Base-by-base conservation (phyloP, 2,797 vertebrate species). In the Cynodonichthys magdalenae region DNA sequence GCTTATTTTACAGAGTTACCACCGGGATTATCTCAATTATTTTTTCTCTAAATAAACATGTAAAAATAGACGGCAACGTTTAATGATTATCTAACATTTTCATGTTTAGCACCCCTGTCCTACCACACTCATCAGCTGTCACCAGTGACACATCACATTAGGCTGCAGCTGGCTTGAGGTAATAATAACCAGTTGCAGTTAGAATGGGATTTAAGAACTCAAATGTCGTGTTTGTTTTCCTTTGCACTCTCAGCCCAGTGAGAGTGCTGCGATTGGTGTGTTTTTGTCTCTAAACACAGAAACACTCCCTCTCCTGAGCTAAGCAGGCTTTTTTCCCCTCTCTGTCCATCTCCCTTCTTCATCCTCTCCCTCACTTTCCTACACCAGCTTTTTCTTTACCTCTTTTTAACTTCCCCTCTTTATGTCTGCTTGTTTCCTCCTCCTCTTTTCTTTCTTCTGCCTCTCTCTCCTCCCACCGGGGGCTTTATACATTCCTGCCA, bases 401-500 rank as follows among this genome's bases (percentile, higher is more conserved):
- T 77, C 77, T 39, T 39, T 39, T 36, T 75, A 65, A 75, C 78
- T 82, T 85, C 79, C 76, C 79, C 77, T 81, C 75, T 86, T 82
- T 69, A 85, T 77, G 77, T 83, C 79, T 71, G 75, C 84, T 79
- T 75, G 79, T 87, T 82, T 87, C 85, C 82, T 88, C 85, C 79
- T 81, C 74, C 81, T 76, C 48, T 14, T 4, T 14, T 12, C 60
- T 82, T 74, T 71, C 74, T 79, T 79, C 75, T 70, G 52, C 73
- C 56, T 77, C 77, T 83, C 79, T 83, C 79, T 83, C 87, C 83
- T 82, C 84, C 81, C 85, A 84, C 84, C 59, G 62, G 71, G 24
- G 56, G 70, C 72, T 79, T 63, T 82, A 6, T 86, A 79, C 93
- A 93, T 94, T 94, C 93, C 92, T 87, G 74, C 92, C 93, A 93